Percentiles rank a stretch among this genome's conserved stretches.
phyloP scores from a whole-genome alignment of 2,888 invertebrate genomes.

The Trachelus iudaicus region DNA sequence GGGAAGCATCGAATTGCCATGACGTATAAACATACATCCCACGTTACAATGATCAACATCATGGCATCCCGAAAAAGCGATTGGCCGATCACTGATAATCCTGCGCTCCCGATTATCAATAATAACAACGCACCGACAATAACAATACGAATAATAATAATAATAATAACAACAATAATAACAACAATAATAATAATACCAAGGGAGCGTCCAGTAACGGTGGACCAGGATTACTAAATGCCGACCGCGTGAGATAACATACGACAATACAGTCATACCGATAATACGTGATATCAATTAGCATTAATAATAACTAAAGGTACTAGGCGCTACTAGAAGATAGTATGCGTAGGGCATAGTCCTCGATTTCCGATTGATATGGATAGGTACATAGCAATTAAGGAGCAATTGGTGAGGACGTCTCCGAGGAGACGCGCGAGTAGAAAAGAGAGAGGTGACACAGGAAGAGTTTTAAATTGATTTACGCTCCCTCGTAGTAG shows the following conservation, averaged over 20 bases:
- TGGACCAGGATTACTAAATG: background rate
- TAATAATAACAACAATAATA: no score
- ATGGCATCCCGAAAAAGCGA: background rate
- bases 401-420: background rate
- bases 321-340: background rate
- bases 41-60: background rate
- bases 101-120: background rate
- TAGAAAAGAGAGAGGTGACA: background rate
- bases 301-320: background rate
- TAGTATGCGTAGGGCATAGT: no score
- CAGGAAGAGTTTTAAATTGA: background rate
- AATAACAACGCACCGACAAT: background rate
- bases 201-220: background rate
- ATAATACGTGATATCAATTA: background rate
- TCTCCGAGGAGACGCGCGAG: background rate
- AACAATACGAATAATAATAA: background rate
- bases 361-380: background rate
- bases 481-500: background rate
- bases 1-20: background rate
- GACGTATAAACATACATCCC: background rate
- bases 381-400: background rate
- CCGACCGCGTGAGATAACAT: background rate
- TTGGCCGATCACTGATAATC: background rate
- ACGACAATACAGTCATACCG: background rate
- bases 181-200: background rate